These are phyloP conservation scores for Pogonocherus hispidulus DNA, from an alignment of 2,888 invertebrate species.

Conservation along the genomic window DNA sequence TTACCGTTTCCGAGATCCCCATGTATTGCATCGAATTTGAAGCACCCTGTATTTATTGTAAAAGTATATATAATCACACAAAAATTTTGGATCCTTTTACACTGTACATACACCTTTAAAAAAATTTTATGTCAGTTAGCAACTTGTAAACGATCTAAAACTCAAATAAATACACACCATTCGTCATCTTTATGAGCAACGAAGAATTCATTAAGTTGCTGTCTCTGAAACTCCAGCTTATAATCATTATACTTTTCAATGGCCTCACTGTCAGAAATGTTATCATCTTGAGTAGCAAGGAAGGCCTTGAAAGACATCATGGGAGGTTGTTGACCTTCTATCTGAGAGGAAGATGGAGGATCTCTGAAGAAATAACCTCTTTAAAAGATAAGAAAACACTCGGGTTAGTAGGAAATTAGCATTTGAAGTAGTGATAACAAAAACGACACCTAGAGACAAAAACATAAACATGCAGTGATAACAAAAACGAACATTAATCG, in stretches of 20 bases:
- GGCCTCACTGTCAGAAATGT: conserved; percentile 97
- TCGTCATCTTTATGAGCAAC: conserved; percentile 99
- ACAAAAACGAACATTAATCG: not conserved
- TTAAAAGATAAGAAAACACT: conserved; percentile 48
- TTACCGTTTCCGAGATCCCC: too few species aligned
- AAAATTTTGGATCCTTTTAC: not conserved
- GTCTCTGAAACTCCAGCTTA: conserved; percentile 95
- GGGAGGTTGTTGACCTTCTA: conserved; percentile 83
- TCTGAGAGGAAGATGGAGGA: conserved; percentile 66
- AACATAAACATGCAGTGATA: conserved; percentile 27
- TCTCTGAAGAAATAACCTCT: conserved; percentile 70
- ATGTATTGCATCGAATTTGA: too few species aligned
- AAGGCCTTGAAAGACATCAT: conserved; percentile 99
- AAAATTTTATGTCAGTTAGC: too few species aligned
- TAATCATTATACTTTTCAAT: conserved; percentile 98
- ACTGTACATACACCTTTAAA: conserved; percentile 29
- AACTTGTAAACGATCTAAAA: not conserved
- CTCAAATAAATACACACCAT: conserved; percentile 83
- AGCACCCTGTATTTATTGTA: too few species aligned
- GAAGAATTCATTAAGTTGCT: conserved; percentile 98
- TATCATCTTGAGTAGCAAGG: conserved; percentile 95
- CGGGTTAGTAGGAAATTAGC: conserved; percentile 25
- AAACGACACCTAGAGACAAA: conserved; percentile 48
- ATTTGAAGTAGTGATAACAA: conserved; percentile 30
- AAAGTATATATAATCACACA: too few species aligned